Base-by-base conservation (phyloP, 1,140 invertebrate species). In the Brachionus calyciflorus region DNA sequence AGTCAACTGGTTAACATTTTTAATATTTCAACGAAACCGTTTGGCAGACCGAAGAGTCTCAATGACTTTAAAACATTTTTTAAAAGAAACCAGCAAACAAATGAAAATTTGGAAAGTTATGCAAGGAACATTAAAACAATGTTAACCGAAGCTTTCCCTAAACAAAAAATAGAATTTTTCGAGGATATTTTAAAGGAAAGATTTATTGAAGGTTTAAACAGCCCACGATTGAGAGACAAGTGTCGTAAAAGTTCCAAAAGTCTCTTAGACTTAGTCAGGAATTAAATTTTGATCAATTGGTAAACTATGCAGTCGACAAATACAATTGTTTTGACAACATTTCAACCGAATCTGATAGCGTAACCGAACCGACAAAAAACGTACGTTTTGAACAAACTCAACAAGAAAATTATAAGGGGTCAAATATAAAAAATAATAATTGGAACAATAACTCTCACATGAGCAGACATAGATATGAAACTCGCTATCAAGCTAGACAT, bases 161-260 rank as follows among this genome's bases (percentile, higher is more conserved):
- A n/a, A n/a, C n/a, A n/a, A n/a, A n/a, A n/a, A n/a, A n/a, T n/a
- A n/a, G n/a, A n/a, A n/a, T n/a, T n/a, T n/a, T n/a, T n/a, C n/a
- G n/a, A n/a, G n/a, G n/a, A n/a, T n/a, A n/a, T n/a, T n/a, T n/a
- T n/a, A n/a, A n/a, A n/a, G n/a, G n/a, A n/a, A n/a, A n/a, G n/a
- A n/a, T n/a, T 49, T 49, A 49, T 49, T 49, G 48, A 49, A 49
- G 48, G 1, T 49, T 49, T 49, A 49, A 49, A 49, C 48, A 51
- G 19, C 48, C 3, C 6, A 51, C 48, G 48, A 51, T 51, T 51
- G 48, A 51, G 48, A 51, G 48, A 17, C 9, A 51, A 51, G 48
- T 51, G 48, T 51, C 48, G 48, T 51, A 51, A 51, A 51, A 51
- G 24, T 51, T 51, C 48, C n/a, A n/a, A n/a, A 51, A 21, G 48